A percentile compares a stretch with the other conserved stretches of the same genome.
These are phyloP conservation scores for Epinephelus lanceolatus DNA, from an alignment of 2,113 vertebrate genomes.

Conservation along the genomic window DNA sequence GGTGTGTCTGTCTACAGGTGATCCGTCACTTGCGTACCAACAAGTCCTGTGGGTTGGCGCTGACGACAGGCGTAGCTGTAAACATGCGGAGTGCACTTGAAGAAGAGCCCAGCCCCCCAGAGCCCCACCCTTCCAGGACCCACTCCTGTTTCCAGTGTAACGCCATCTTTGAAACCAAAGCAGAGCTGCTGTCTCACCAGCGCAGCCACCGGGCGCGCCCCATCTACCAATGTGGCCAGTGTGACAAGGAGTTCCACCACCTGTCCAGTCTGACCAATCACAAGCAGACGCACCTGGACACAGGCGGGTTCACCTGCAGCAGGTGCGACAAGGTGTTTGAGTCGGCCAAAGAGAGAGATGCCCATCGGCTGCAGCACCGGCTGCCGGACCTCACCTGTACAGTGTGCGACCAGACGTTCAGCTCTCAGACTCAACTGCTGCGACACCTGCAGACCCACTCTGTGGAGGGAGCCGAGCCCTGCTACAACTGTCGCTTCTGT, in stretches of 20 bases:
- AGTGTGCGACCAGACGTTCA: constrained; percentile 59
- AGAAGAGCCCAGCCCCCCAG: constrained; percentile 6
- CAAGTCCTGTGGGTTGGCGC: constrained; percentile 34
- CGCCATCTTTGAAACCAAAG: constrained; percentile 59
- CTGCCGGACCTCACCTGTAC: constrained; percentile 62
- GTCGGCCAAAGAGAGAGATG: constrained; percentile 50
- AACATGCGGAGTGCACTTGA: not conserved
- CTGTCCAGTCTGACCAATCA: constrained; percentile 78
- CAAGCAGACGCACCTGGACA: constrained; percentile 67
- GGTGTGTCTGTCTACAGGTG: constrained; percentile 47
- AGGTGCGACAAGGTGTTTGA: constrained; percentile 44
- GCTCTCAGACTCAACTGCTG: constrained; percentile 74
- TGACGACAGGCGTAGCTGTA: not conserved
- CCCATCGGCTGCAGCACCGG: constrained; percentile 63
- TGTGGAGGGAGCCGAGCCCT: constrained; percentile 45
- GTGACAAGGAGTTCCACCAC: constrained; percentile 66
- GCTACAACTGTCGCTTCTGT: constrained; percentile 79
- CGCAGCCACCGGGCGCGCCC: constrained; percentile 72
- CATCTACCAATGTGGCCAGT: constrained; percentile 71
- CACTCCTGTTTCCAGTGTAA: constrained; percentile 79
- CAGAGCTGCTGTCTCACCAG: constrained; percentile 65
- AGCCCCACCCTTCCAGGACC: constrained; percentile 24
- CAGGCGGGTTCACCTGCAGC: constrained; percentile 50
- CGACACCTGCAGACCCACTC: constrained; percentile 73
- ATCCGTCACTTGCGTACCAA: constrained; percentile 79